A percentile compares a stretch with the other conserved stretches of the same genome.
These are phyloP conservation scores for Spilarctia lutea DNA, from an alignment of 2,888 invertebrate species.

Conservation along the genomic window DNA sequence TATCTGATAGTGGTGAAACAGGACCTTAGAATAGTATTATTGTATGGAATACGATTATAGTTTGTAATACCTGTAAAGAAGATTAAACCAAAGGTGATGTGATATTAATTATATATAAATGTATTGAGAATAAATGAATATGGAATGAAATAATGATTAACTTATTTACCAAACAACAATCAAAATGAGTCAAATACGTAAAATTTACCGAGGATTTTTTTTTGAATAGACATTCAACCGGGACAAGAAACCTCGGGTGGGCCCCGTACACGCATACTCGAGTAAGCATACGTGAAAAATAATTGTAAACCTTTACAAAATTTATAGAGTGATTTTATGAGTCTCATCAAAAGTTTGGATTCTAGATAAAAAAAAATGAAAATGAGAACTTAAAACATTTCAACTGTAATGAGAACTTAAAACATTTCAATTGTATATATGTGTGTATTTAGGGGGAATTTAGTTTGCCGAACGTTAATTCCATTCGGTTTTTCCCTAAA, in stretches of 20 bases:
- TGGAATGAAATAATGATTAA: neutral
- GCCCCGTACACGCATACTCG: no score
- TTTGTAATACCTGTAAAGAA: neutral
- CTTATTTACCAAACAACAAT: neutral
- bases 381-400: no score
- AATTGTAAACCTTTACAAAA: no score
- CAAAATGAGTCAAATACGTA: neutral
- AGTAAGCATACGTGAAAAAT: no score
- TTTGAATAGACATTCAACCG: neutral
- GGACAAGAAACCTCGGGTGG: no score
- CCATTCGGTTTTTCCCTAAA: neutral
- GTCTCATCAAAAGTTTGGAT: no score
- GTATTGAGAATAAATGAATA: constrained; percentile 6
- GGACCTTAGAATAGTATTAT: neutral
- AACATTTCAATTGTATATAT: no score
- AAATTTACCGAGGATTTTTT: neutral
- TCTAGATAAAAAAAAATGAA: no score
- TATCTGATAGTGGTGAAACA: no score
- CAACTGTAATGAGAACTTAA: no score
- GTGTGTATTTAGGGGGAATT: no score
- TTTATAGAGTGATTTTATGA: no score
- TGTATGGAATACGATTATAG: neutral
- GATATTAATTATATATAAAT: constrained; percentile 18
- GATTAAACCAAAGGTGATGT: constrained; percentile 13
- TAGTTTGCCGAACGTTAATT: neutral